These are phyloP conservation scores for Goniozus legneri DNA, from an alignment of 1,140 invertebrate genomes.

Conservation along the genomic window DNA sequence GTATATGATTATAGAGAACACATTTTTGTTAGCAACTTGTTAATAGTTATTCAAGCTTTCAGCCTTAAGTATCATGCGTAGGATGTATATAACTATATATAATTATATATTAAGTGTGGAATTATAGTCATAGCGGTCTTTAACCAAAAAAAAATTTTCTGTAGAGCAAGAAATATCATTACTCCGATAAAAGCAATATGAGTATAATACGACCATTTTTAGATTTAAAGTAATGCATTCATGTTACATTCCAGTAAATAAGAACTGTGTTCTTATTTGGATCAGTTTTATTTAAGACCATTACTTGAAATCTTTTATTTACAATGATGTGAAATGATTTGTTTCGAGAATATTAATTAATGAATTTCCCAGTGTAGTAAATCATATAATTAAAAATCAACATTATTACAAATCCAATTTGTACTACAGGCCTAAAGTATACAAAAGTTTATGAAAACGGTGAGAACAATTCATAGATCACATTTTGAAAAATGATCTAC, in stretches of 20 bases:
- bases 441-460: too few species aligned
- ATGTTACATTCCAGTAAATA: constrained; percentile 24
- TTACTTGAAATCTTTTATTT: too few species aligned
- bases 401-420: too few species aligned
- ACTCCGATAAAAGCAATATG: constrained; percentile 12
- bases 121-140: constrained; percentile 8
- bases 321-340: too few species aligned
- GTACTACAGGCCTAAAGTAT: too few species aligned
- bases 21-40: constrained; percentile 42
- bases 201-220: background rate
- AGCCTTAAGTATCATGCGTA: constrained; percentile 33
- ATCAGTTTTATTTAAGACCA: too few species aligned
- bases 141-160: constrained; percentile 4
- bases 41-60: constrained; percentile 42
- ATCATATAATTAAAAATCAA: too few species aligned
- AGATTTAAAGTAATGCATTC: constrained; percentile 8
- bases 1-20: constrained; percentile 47
- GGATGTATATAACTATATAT: constrained; percentile 12
- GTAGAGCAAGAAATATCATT: constrained; percentile 5
- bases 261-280: too few species aligned
- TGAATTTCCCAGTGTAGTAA: too few species aligned
- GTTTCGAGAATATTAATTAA: too few species aligned
- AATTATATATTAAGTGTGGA: constrained; percentile 21
- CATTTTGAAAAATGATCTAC: constrained; percentile 2
- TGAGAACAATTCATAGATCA: too few species aligned